Percentiles rank a stretch among this genome's conserved stretches.
Evolutionary conservation across 1,140 invertebrate genomes (phyloP).

Genomic region (Sitobion miscanthi): DNA sequence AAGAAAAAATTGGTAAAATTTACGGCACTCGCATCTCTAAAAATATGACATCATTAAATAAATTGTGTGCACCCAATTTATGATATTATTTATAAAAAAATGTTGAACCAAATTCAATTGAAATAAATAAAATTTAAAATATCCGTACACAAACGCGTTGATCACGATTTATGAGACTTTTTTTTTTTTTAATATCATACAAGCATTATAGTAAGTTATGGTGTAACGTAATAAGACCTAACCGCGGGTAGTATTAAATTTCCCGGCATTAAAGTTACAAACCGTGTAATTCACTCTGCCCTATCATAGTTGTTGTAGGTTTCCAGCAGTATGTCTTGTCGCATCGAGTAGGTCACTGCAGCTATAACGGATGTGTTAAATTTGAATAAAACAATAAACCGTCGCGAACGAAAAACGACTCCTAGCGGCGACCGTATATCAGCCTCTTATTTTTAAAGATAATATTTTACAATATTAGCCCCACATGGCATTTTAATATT

Average conservation of each 20-base stretch:
- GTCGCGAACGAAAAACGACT: neutral
- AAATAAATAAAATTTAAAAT: neutral
- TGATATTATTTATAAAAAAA: neutral
- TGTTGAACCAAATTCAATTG: no score
- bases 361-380: neutral
- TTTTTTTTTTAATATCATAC: neutral
- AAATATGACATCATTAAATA: neutral
- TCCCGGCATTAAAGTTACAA: neutral
- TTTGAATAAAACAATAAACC: neutral
- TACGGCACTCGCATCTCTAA: no score
- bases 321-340: no score
- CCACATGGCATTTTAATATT: no score
- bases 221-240: neutral
- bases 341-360: neutral
- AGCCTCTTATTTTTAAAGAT: neutral
- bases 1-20: no score
- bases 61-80: neutral
- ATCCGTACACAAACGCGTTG: neutral
- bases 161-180: neutral
- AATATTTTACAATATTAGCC: no score
- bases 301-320: neutral
- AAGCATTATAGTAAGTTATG: neutral
- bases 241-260: neutral
- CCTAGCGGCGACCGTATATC: neutral
- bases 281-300: neutral